Evolutionary conservation across 2,797 vertebrate genomes (phyloP).

Genomic region (Mus spretus): DNA sequence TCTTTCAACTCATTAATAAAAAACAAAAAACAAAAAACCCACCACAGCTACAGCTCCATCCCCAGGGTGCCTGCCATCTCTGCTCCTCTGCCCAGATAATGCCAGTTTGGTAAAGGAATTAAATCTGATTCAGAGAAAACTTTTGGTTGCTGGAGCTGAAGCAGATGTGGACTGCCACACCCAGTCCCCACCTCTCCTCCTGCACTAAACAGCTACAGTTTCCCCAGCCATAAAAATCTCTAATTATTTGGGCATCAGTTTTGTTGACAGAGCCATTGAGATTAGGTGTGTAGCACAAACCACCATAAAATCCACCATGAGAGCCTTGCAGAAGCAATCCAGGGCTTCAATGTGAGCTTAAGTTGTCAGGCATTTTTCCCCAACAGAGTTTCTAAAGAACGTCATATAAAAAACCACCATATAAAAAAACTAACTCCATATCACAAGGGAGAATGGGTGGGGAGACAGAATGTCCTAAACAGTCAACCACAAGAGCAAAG

Average conservation of each 20-base stretch:
- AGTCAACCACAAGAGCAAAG: conserved; percentile 40
- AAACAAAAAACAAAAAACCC: not conserved
- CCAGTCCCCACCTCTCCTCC: not conserved
- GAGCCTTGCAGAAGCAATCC: conserved; percentile 28
- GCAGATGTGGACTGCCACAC: not conserved
- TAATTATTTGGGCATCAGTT: conserved; percentile 41
- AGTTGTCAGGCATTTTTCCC: not conserved
- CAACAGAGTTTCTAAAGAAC: conserved; percentile 53
- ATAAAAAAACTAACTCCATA: conserved; percentile 38
- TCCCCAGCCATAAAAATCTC: conserved; percentile 67
- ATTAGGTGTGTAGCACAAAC: conserved; percentile 11
- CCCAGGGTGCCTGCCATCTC: conserved; percentile 38
- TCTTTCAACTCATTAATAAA: conserved; percentile 34
- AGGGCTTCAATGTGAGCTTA: conserved; percentile 68
- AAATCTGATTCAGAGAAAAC: conserved; percentile 38
- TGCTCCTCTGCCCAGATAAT: conserved; percentile 63
- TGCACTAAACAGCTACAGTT: conserved; percentile 18
- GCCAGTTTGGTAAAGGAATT: conserved; percentile 34
- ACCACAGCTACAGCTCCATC: conserved; percentile 7
- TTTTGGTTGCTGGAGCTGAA: conserved; percentile 8
- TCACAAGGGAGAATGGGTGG: conserved; percentile 41
- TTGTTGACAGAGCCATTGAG: conserved; percentile 73
- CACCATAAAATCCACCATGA: conserved; percentile 33
- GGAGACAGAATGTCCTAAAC: conserved; percentile 59
- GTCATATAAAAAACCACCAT: not conserved